These are phyloP conservation scores for Ctenopoma kingsleyae DNA, from an alignment of 2,797 vertebrate species.

Conservation along the genomic window DNA sequence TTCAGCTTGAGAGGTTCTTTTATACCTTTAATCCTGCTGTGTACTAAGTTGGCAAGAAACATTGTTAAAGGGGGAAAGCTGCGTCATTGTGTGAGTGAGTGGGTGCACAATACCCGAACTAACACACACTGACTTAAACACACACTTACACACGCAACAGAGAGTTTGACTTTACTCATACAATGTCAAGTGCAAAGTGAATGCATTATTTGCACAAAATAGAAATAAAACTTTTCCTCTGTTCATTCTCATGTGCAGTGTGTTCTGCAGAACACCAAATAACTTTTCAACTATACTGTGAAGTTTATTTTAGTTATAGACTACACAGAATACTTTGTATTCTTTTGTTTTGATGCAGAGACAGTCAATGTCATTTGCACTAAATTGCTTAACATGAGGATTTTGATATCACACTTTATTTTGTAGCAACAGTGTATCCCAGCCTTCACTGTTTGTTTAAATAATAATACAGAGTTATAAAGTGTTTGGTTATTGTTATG, in stretches of 20 bases:
- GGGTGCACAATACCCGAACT: slow-evolving; percentile 37
- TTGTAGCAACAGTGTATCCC: neutral
- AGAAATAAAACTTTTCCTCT: slow-evolving; percentile 12
- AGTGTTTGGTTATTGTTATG: neutral
- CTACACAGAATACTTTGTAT: neutral
- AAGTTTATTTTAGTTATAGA: neutral
- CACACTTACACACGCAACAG: slow-evolving; percentile 7
- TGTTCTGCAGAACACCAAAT: slow-evolving; percentile 5
- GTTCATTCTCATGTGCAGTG: neutral
- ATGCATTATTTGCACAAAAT: slow-evolving; percentile 30
- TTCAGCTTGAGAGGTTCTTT: slow-evolving; percentile 43
- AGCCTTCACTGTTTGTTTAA: neutral
- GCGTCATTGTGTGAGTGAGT: slow-evolving; percentile 55
- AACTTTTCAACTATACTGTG: neutral
- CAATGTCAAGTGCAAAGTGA: slow-evolving; percentile 24
- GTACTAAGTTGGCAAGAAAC: slow-evolving; percentile 48
- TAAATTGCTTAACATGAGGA: neutral
- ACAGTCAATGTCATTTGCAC: neutral
- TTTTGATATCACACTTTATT: slow-evolving; percentile 2
- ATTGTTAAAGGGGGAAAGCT: slow-evolving; percentile 43
- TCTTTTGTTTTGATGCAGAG: neutral
- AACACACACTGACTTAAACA: slow-evolving; percentile 16
- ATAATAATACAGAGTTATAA: neutral
- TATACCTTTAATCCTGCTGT: slow-evolving; percentile 44
- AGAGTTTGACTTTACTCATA: slow-evolving; percentile 35